A percentile compares a stretch with the other conserved stretches of the same genome.
These are phyloP conservation scores for Drosophila micromelanica DNA, from an alignment of 1,140 invertebrate genomes.

Conservation along the genomic window DNA sequence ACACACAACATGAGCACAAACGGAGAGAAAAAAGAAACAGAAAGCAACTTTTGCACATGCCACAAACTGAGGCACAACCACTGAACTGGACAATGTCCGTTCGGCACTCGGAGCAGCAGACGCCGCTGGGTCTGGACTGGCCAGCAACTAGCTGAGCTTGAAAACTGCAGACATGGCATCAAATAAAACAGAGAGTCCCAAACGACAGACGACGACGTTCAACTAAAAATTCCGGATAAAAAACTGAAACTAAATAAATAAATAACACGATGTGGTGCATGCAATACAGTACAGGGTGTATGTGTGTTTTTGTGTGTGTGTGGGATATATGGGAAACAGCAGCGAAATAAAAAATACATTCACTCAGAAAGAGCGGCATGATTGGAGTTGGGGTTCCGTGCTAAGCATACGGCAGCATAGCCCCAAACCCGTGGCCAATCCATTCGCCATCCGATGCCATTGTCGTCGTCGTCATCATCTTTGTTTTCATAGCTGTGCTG, in stretches of 20 bases:
- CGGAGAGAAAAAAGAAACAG: neutral
- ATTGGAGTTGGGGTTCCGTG: neutral
- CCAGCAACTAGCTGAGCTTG: slow-evolving; percentile 26
- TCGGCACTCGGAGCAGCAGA: slow-evolving; percentile 10
- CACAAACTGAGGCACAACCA: slow-evolving; percentile 55
- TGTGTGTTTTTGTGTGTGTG: neutral
- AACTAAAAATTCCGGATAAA: slow-evolving; percentile 47
- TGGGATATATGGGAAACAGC: neutral
- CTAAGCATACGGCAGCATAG: slow-evolving; percentile 25
- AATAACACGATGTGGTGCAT: slow-evolving; percentile 56
- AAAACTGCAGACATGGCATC: slow-evolving; percentile 78
- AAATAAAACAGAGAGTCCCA: slow-evolving; percentile 60
- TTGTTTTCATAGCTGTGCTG: slow-evolving; percentile 57
- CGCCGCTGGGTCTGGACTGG: slow-evolving; percentile 30
- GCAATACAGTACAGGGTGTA: slow-evolving; percentile 12
- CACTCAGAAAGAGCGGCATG: neutral
- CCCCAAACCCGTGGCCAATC: slow-evolving; percentile 6
- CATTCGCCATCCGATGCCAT: slow-evolving; percentile 6
- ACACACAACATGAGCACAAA: slow-evolving; percentile 1
- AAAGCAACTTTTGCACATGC: slow-evolving; percentile 34
- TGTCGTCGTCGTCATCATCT: slow-evolving; percentile 21
- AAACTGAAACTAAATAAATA: slow-evolving; percentile 77
- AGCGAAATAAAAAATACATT: neutral
- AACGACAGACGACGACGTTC: slow-evolving; percentile 22
- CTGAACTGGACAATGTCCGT: slow-evolving; percentile 69